Percentiles rank a stretch among this genome's conserved stretches.
These are phyloP conservation scores for Anas capensis DNA, from an alignment of 2,797 vertebrate genomes.

Conservation along the genomic window DNA sequence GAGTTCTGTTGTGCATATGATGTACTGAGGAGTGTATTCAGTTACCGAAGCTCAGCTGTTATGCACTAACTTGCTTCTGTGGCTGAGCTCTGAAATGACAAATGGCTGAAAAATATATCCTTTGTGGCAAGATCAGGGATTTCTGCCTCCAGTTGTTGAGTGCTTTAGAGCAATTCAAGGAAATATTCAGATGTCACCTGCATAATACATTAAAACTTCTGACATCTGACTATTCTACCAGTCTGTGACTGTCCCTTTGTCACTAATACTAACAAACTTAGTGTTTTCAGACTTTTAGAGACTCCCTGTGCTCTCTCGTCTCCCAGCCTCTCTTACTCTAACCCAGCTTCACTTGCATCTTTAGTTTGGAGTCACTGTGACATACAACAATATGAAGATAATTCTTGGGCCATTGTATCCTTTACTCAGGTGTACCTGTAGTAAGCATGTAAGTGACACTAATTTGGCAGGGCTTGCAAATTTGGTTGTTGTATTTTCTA, in stretches of 20 bases:
- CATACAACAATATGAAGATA: not conserved
- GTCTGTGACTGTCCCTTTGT: not conserved
- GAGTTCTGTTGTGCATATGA: not conserved
- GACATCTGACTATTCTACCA: not conserved
- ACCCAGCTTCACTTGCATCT: not conserved
- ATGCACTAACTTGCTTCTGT: not conserved
- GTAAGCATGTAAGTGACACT: not conserved
- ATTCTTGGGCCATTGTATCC: not conserved
- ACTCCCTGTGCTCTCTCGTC: not conserved
- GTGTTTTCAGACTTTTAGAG: not conserved
- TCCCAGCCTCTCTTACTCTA: not conserved
- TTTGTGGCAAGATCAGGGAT: not conserved
- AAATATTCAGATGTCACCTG: not conserved
- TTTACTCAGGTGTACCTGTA: not conserved
- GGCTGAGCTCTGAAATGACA: slow-evolving; percentile 11
- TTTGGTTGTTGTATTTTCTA: not conserved
- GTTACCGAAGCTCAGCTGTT: not conserved
- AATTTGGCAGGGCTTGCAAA: not conserved
- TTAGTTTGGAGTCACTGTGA: not conserved
- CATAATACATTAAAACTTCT: not conserved
- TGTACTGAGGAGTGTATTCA: not conserved
- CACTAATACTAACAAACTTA: not conserved
- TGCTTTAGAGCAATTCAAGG: not conserved
- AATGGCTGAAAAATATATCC: not conserved
- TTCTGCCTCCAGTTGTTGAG: not conserved